phyloP scores from a whole-genome alignment of 2,797 vertebrate species.

The Notamacropus eugenii region DNA sequence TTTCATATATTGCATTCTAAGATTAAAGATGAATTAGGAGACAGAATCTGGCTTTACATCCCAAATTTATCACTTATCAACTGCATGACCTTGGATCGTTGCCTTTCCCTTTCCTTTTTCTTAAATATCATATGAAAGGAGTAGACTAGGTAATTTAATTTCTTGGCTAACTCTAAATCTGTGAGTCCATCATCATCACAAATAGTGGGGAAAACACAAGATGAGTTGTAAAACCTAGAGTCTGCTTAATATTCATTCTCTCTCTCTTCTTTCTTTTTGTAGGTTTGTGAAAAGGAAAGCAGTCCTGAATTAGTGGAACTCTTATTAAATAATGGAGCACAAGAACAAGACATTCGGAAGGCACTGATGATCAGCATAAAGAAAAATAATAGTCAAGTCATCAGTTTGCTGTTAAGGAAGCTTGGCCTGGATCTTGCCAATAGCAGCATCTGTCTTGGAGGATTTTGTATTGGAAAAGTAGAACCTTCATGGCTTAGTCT shows the following conservation, averaged over 20 bases:
- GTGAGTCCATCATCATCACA: background rate
- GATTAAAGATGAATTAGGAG: background rate
- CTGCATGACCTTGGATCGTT: background rate
- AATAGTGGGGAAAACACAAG: background rate
- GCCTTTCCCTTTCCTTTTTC: background rate
- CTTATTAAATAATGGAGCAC: conserved; percentile 89
- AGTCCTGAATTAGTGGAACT: conserved; percentile 93
- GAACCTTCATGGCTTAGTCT: conserved; percentile 93
- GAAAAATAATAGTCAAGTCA: conserved; percentile 87
- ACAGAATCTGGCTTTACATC: background rate
- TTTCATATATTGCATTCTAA: conserved; percentile 22
- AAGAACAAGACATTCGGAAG: conserved; percentile 93
- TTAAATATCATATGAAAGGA: background rate
- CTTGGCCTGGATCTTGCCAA: conserved; percentile 93
- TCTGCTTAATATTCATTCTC: background rate
- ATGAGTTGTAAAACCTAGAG: background rate
- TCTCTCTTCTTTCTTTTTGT: conserved; percentile 54
- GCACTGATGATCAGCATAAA: conserved; percentile 91
- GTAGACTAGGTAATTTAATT: background rate
- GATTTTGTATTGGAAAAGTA: conserved; percentile 92
- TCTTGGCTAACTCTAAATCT: background rate
- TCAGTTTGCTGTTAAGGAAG: conserved; percentile 91
- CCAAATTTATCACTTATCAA: background rate
- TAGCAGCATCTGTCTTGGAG: conserved; percentile 94
- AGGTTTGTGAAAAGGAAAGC: conserved; percentile 94